phyloP scores from a whole-genome alignment of 2,113 vertebrate genomes.

The Probosciger aterrimus region DNA sequence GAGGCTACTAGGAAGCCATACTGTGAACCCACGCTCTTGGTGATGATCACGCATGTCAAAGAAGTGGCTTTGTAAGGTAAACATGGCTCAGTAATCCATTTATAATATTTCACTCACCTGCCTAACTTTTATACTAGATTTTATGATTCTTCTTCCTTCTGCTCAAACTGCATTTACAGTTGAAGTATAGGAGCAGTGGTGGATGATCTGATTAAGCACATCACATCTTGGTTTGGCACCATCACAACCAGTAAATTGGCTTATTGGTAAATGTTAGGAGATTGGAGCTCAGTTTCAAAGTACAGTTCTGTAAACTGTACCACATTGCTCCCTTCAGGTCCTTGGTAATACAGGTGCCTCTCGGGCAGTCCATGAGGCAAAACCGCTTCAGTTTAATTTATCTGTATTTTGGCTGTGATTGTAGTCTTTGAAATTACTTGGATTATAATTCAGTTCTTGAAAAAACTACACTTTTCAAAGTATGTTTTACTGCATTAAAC shows the following conservation, averaged over 20 bases:
- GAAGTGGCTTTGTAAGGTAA: not conserved
- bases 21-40: not conserved
- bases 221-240: not conserved
- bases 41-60: not conserved
- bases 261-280: not conserved
- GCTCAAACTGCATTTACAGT: not conserved
- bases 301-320: not conserved
- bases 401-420: not conserved
- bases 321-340: not conserved
- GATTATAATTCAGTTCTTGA: not conserved
- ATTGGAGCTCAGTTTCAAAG: not conserved
- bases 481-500: not conserved
- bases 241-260: not conserved
- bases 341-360: not conserved
- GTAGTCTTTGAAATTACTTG: not conserved
- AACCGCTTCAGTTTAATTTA: not conserved
- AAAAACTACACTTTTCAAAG: no score
- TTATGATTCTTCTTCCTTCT: not conserved
- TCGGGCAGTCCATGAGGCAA: not conserved
- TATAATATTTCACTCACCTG: not conserved
- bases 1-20: not conserved
- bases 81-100: not conserved
- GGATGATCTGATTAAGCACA: not conserved
- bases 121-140: not conserved
- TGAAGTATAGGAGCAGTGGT: not conserved